A percentile compares a stretch with the other conserved stretches of the same genome.
These are phyloP conservation scores for Ambastaia sidthimunki DNA, from an alignment of 2,797 vertebrate genomes.

Conservation along the genomic window DNA sequence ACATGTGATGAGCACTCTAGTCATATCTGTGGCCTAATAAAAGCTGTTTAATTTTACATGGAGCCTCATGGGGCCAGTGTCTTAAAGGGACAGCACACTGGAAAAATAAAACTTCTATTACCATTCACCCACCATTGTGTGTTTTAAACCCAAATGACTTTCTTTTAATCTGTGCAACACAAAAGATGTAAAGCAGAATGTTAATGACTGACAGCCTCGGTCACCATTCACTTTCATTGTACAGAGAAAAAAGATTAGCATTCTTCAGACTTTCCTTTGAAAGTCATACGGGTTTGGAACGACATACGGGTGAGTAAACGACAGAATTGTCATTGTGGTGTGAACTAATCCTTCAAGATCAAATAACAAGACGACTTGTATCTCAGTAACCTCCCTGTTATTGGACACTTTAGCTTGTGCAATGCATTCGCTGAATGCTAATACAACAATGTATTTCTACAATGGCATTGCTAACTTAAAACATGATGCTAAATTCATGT, in stretches of 20 bases:
- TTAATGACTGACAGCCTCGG: not conserved
- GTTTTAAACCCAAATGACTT: not conserved
- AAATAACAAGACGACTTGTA: not conserved
- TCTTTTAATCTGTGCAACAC: not conserved
- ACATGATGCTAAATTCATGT: not conserved
- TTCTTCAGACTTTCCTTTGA: not conserved
- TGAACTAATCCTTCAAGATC: conserved; percentile 4
- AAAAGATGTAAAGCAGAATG: not conserved
- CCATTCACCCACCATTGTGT: not conserved
- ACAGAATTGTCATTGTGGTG: not conserved
- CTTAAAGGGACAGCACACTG: not conserved
- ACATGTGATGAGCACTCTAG: not conserved
- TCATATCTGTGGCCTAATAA: not conserved
- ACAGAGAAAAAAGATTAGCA: not conserved
- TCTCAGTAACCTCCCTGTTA: not conserved
- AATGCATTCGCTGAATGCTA: not conserved
- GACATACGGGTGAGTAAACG: not conserved
- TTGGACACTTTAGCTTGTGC: not conserved
- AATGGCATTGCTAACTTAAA: not conserved
- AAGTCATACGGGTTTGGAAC: not conserved
- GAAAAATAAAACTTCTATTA: not conserved
- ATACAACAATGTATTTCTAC: not conserved
- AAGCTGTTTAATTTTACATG: not conserved
- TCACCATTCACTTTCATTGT: not conserved
- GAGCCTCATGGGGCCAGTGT: not conserved